Percentiles rank a stretch among this genome's conserved stretches.
Conservation (phyloP, 2,113 vertebrate species). For the Pluvianellus socialis region DNA sequence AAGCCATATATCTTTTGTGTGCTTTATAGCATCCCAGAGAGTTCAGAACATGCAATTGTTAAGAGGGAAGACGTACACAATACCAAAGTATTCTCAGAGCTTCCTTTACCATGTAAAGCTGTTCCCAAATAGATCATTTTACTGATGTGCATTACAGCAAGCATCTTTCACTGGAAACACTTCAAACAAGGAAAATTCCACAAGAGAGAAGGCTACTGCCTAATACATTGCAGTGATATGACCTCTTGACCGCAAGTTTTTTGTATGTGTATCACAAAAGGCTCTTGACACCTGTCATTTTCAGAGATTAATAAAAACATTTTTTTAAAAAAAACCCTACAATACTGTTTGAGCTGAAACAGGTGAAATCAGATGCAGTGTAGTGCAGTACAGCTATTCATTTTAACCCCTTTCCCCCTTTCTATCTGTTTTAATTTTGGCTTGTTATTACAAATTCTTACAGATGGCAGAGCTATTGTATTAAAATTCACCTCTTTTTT, state of each 20-base stretch:
- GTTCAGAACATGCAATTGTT: conserved; percentile 7
- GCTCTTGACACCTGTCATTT: conserved; percentile 74
- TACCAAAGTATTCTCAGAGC: conserved; percentile 47
- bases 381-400: conserved; percentile 72
- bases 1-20: background rate
- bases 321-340: background rate
- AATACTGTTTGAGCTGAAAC: conserved; percentile 24
- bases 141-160: conserved; percentile 67
- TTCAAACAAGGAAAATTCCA: conserved; percentile 77
- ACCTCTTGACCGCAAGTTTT: conserved; percentile 68
- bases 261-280: conserved; percentile 64
- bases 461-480: conserved; percentile 76
- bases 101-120: conserved; percentile 60
- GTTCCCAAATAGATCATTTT: conserved; percentile 66
- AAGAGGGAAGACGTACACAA: background rate
- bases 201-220: conserved; percentile 66
- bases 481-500: conserved; percentile 80
- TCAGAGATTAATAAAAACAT: conserved; percentile 73
- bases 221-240: conserved; percentile 66
- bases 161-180: conserved; percentile 67
- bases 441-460: conserved; percentile 74
- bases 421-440: conserved; percentile 78
- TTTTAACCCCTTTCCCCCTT: conserved; percentile 52
- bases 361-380: conserved; percentile 73
- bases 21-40: background rate